Evolutionary conservation across 2,113 vertebrate genomes (phyloP), one percentile per base, ranked within the genome.

Genomic region (Actinemys pallida): DNA sequence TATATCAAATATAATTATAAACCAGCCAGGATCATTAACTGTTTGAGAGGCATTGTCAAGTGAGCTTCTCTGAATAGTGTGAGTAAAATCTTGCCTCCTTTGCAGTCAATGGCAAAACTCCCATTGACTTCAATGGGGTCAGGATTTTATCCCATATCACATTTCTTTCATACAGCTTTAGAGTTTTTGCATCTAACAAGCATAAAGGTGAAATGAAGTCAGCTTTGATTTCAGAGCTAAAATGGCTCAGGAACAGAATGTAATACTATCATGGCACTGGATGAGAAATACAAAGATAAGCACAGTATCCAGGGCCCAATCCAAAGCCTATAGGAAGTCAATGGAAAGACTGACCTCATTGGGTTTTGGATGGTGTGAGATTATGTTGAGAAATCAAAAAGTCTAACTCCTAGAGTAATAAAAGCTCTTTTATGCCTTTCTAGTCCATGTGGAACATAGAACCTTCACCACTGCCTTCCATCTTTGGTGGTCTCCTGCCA

Each of bases 341-440:
- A 24, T 39, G 14, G 93, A 90, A 92, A 62, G 6, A 0, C 10
- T 94, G 83, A 24, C 45, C 93, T 25, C 45, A 35, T 24, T 75
- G 57, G 39, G 50, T 76, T 79, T 65, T 12, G 82, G 25, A 27
- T 2, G 78, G 5, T 93, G 81, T 87, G 56, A 78, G 1, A 1
- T 91, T 93, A 87, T 31, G 47, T 3, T 29, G 53, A 95, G 57
- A 79, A 93, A 88, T 49, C 50, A 39, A 95, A 92, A 94, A 93
- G 25, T 1, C 29, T 20, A 14, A 39, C 81, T 86, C 39, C 10
- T 45, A 42, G 39, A 92, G 49, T 92, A 25, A 91, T 89, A 93
- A 86, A 1, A 80, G 47, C 6, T 27, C 5, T 69, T n/a, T 79
- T 84, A 86, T 76, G 72, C 24, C 39, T 45, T 24, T 75, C 69